Percentiles rank a stretch among this genome's conserved stretches.
These are phyloP conservation scores for Harpagifer antarcticus DNA, from an alignment of 2,797 vertebrate species.

Conservation along the genomic window DNA sequence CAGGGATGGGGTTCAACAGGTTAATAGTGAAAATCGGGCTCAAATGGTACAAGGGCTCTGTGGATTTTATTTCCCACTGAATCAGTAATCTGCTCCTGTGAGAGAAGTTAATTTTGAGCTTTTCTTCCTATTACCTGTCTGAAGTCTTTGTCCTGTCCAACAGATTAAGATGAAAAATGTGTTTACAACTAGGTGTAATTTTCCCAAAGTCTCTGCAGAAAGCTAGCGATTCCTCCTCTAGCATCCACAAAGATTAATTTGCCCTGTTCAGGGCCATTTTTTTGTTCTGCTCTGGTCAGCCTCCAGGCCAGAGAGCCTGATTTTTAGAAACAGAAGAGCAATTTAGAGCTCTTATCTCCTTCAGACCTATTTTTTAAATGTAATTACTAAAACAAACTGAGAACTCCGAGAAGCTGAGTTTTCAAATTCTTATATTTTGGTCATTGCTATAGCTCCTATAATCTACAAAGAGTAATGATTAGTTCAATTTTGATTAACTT, in stretches of 20 bases:
- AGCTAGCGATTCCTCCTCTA: slow-evolving; percentile 26
- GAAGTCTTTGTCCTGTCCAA: slow-evolving; percentile 22
- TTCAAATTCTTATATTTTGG: slow-evolving; percentile 17
- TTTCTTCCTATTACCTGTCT: slow-evolving; percentile 29
- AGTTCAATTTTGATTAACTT: neutral
- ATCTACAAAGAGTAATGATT: slow-evolving; percentile 17
- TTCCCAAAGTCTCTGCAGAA: slow-evolving; percentile 34
- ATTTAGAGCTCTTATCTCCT: slow-evolving; percentile 57
- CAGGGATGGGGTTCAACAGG: no score
- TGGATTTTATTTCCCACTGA: neutral
- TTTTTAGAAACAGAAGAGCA: slow-evolving; percentile 30
- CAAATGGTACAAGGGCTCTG: neutral
- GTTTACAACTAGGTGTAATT: slow-evolving; percentile 71
- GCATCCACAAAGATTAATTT: slow-evolving; percentile 63
- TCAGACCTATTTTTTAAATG: slow-evolving; percentile 47
- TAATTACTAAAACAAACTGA: slow-evolving; percentile 45
- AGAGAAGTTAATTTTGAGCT: slow-evolving; percentile 37
- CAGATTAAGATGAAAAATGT: slow-evolving; percentile 75
- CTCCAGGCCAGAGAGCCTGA: slow-evolving; percentile 43
- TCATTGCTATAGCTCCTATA: slow-evolving; percentile 15
- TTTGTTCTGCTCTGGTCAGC: slow-evolving; percentile 51
- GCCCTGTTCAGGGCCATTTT: slow-evolving; percentile 46
- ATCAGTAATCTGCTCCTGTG: slow-evolving; percentile 16
- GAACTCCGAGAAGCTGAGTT: slow-evolving; percentile 19
- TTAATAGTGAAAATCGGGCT: neutral